A percentile compares a stretch with the other conserved stretches of the same genome.
phyloP scores from a whole-genome alignment of 2,113 vertebrate genomes.

The Poecilia latipinna region DNA sequence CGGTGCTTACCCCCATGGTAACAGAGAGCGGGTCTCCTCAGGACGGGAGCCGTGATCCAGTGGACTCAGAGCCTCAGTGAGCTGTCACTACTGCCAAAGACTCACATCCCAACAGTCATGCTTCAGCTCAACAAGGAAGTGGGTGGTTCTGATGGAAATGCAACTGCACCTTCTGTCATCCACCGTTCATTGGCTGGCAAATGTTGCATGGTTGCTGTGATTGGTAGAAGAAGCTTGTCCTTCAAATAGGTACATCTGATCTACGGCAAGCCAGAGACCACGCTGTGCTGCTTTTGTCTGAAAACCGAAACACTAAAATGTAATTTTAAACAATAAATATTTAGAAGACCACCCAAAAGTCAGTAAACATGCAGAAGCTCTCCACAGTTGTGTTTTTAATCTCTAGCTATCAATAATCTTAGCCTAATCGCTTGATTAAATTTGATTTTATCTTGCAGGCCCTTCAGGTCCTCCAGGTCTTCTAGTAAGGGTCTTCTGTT shows the following conservation, averaged over 20 bases:
- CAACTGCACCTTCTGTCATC: not conserved
- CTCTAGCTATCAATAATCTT: not conserved
- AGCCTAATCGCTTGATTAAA: not conserved
- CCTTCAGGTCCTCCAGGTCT: too few relatives aligned
- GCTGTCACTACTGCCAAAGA: not conserved
- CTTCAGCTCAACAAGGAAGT: slow-evolving; percentile 56
- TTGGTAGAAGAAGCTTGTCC: slow-evolving; percentile 57
- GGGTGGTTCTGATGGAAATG: slow-evolving; percentile 1
- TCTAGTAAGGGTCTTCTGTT: too few relatives aligned
- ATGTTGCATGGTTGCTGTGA: slow-evolving; percentile 24
- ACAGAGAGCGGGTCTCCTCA: not conserved
- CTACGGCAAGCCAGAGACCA: slow-evolving; percentile 59
- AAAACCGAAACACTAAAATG: not conserved
- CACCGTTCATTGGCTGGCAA: slow-evolving; percentile 53
- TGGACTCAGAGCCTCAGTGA: not conserved
- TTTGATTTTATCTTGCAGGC: too few relatives aligned
- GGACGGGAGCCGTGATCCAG: not conserved
- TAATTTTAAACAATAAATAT: not conserved
- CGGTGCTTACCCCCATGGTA: slow-evolving; percentile 62
- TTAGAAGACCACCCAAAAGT: not conserved
- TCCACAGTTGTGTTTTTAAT: too few relatives aligned
- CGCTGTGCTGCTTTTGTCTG: not conserved
- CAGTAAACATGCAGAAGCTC: not conserved
- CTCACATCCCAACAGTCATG: slow-evolving; percentile 46
- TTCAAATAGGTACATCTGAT: slow-evolving; percentile 3